Evolutionary conservation across 2,888 invertebrate genomes (phyloP), one percentile per base, ranked within the genome.

Genomic region (Meghimatium bilineatum): DNA sequence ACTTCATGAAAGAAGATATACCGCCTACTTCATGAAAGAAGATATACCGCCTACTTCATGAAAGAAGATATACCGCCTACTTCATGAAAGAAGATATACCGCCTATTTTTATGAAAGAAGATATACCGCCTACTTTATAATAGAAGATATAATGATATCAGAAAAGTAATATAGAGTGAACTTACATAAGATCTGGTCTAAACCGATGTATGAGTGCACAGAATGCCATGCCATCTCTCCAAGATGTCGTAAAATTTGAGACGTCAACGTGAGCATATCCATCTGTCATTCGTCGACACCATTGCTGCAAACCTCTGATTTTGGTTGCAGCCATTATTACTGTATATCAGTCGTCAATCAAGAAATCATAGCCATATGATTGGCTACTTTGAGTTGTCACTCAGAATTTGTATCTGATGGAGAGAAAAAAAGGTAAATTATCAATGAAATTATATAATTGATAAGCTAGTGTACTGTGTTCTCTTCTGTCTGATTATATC

Each of bases 141-240:
- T 6, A 20, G 5, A 60, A 26, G 23, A 60, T 60, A 0, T 6
- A n/a, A 44, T 44, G 44, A 44, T 5, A 44, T 5, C 44, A 44
- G 12, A 44, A 44, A 20, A 8, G 44, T 8, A 44, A 44, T 26
- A 38, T 5, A 10, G 8, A 17, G 26, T 1, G n/a, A 10, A 90
- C 97, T 97, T 95, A 98, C 98, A 98, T 97, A 91, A 98, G 95
- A 94, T 98, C 98, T 78, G 98, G 98, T 92, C 98, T 95, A 94
- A 97, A 98, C 94, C 97, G 97, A 94, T 98, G 98, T 92, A 98
- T 97, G 93, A 98, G 96, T 87, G 98, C 98, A 95, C 98, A 98
- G 94, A 98, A 98, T 85, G 97, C 98, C 88, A 98, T 95, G 84
- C 98, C 98, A 95, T 97, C 96, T 92, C 97, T 95, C 97, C 98